Evolutionary conservation across 92 coral and sea anemone species (phyloP).

Genomic region (Porites lobata): DNA sequence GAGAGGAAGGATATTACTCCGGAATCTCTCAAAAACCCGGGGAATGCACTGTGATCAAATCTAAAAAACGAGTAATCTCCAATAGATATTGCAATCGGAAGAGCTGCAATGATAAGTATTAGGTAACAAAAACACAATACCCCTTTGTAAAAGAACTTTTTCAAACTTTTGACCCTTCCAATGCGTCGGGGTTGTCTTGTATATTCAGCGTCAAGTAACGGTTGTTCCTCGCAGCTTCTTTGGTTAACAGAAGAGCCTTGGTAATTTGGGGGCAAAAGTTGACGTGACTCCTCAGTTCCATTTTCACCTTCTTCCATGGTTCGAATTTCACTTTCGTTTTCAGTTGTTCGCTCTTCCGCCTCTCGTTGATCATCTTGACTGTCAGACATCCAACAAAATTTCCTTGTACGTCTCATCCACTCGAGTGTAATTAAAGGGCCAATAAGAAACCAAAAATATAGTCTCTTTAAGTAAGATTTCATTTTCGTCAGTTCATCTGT

Average conservation of each 20-base stretch:
- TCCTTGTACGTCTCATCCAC: constrained; percentile 12
- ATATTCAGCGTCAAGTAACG: not conserved
- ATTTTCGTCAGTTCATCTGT: not conserved
- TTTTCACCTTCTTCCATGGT: not conserved
- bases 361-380: not conserved
- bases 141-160: too few species aligned
- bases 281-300: not conserved
- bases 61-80: too few species aligned
- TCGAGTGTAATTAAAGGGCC: constrained; percentile 10
- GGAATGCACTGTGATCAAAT: not conserved
- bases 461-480: not conserved
- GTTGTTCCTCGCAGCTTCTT: not conserved
- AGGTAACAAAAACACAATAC: too few species aligned
- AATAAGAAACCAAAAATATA: constrained; percentile 17
- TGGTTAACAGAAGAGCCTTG: not conserved
- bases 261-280: not conserved
- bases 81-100: too few species aligned
- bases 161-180: not conserved
- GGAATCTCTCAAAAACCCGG: too few species aligned
- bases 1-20: too few species aligned
- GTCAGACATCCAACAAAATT: not conserved
- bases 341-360: not conserved
- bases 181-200: not conserved
- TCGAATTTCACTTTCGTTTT: not conserved
- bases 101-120: too few species aligned